These are phyloP conservation scores for Porites rus DNA, from an alignment of 92 coral and sea anemone species.

Conservation along the genomic window DNA sequence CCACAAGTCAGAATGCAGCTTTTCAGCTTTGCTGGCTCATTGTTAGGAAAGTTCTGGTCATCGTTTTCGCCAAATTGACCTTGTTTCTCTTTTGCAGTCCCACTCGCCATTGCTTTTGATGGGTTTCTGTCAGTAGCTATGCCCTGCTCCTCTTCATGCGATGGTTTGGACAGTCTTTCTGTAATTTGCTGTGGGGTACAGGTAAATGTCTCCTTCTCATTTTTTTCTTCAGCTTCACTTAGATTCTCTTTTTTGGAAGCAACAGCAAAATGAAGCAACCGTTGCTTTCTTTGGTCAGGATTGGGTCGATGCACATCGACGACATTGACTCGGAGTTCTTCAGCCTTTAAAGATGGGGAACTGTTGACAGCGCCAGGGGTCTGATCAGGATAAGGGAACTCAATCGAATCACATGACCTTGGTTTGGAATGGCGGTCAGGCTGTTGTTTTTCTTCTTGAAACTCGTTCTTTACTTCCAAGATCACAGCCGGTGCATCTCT, in stretches of 20 bases:
- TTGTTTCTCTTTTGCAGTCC: background rate
- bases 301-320: conserved; percentile 11
- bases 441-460: background rate
- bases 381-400: background rate
- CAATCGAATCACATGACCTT: background rate
- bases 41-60: background rate
- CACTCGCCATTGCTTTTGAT: background rate
- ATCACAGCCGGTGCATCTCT: background rate
- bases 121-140: background rate
- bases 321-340: background rate
- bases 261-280: background rate
- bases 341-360: background rate
- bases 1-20: background rate
- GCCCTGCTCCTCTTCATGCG: background rate
- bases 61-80: background rate
- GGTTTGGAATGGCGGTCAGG: background rate
- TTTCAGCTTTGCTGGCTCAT: background rate
- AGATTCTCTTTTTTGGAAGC: background rate
- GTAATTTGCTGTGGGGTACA: background rate
- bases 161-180: background rate
- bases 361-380: background rate
- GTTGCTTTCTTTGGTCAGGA: background rate
- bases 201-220: background rate
- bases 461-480: background rate
- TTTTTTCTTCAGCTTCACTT: background rate